Percentiles rank a stretch among this genome's conserved stretches.
These are phyloP conservation scores for Heliconius ismenius DNA, from an alignment of 2,888 invertebrate genomes.

Conservation along the genomic window DNA sequence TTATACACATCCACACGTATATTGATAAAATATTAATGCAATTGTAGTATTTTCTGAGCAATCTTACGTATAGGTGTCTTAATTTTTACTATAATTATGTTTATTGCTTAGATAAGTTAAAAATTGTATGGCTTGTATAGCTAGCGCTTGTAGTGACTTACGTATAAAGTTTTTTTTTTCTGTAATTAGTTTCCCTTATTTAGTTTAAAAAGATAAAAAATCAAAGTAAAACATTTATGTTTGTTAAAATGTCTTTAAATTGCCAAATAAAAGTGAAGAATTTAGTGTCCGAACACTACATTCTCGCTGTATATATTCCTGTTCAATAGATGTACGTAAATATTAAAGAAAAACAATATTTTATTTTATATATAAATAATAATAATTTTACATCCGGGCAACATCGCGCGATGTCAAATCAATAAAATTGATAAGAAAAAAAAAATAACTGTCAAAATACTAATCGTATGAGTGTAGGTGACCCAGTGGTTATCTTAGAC, in stretches of 20 bases:
- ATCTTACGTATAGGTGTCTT: not conserved
- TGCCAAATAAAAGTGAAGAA: not conserved
- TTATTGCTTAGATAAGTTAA: no score
- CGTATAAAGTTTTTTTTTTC: no score
- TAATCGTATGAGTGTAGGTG: constrained; percentile 15
- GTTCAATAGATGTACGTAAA: not conserved
- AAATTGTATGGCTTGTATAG: no score
- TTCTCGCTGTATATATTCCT: not conserved
- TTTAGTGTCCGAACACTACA: not conserved
- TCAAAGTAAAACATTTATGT: not conserved
- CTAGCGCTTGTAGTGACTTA: not conserved
- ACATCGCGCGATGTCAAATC: constrained; percentile 46
- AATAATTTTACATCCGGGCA: constrained; percentile 46
- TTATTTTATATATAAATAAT: not conserved
- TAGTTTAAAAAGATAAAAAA: not conserved
- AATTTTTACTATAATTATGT: not conserved
- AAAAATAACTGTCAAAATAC: constrained; percentile 34
- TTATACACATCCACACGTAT: not conserved
- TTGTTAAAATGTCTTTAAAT: not conserved
- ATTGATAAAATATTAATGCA: not conserved
- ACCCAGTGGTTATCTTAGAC: constrained; percentile 22
- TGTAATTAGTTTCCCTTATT: no score
- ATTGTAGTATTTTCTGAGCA: not conserved
- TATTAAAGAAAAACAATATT: not conserved
- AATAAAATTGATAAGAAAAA: constrained; percentile 35